These are phyloP conservation scores for Candidula unifasciata DNA, from an alignment of 2,888 invertebrate genomes.

Conservation along the genomic window DNA sequence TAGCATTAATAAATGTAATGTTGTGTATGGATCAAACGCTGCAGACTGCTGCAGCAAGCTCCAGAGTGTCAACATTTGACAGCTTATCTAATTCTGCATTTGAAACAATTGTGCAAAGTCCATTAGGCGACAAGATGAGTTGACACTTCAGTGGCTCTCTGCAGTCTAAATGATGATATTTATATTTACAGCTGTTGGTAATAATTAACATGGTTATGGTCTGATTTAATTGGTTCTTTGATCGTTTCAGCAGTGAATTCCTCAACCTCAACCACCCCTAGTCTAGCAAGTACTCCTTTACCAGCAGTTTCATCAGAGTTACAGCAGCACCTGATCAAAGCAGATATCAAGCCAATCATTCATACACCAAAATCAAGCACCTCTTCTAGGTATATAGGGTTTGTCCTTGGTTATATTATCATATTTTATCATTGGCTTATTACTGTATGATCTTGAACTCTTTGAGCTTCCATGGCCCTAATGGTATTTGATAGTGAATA, in stretches of 20 bases:
- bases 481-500: no score
- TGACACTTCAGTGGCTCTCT: no score
- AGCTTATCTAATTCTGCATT: no score
- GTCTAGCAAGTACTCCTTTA: slow-evolving; percentile 42
- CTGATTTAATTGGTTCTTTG: background rate
- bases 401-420: background rate
- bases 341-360: slow-evolving; percentile 56
- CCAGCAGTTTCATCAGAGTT: slow-evolving; percentile 55
- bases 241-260: slow-evolving; percentile 45
- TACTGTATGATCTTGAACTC: background rate
- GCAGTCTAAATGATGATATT: no score
- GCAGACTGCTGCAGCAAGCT: no score
- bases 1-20: no score
- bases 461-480: background rate
- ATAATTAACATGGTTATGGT: background rate
- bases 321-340: slow-evolving; percentile 63
- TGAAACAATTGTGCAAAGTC: no score
- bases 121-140: no score
- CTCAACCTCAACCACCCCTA: slow-evolving; percentile 34
- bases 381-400: slow-evolving; percentile 33
- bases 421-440: no score
- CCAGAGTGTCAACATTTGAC: no score
- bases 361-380: slow-evolving; percentile 54
- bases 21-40: no score
- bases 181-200: no score